Evolutionary conservation across 2,797 vertebrate species (phyloP).

Genomic region (Crocidura indochinensis): DNA sequence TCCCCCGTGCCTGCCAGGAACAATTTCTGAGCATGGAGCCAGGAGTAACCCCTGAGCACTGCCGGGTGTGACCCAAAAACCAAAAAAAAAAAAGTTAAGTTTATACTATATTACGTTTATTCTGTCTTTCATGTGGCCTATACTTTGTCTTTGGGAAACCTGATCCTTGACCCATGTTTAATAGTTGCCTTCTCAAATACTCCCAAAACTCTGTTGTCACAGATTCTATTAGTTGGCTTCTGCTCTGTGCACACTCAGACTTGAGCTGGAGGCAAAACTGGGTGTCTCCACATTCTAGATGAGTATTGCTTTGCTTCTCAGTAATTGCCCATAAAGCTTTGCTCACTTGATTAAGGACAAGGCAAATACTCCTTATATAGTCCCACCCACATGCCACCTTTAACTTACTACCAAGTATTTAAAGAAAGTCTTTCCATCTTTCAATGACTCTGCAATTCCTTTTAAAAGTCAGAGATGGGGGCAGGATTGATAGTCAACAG

Average conservation of each 20-base stretch:
- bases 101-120: too few relatives aligned
- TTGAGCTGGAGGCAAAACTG: constrained; percentile 3
- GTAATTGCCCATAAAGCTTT: not conserved
- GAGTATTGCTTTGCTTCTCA: not conserved
- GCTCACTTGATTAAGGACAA: not conserved
- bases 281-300: not conserved
- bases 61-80: too few relatives aligned
- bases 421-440: constrained; percentile 33
- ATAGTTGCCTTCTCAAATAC: not conserved
- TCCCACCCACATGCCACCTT: fast-evolving
- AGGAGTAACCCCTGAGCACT: too few relatives aligned
- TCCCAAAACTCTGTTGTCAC: not conserved
- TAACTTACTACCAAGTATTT: not conserved
- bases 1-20: too few relatives aligned
- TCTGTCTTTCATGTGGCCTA: not conserved
- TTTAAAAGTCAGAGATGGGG: not conserved
- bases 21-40: too few relatives aligned
- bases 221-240: not conserved
- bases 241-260: not conserved
- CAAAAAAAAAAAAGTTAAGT: too few relatives aligned
- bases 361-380: not conserved
- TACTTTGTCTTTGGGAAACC: not conserved
- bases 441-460: not conserved
- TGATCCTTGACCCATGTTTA: not conserved
- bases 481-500: too few relatives aligned